A percentile compares a stretch with the other conserved stretches of the same genome.
phyloP scores from a whole-genome alignment of 2,888 invertebrate species.

The Folsomia manolachei region DNA sequence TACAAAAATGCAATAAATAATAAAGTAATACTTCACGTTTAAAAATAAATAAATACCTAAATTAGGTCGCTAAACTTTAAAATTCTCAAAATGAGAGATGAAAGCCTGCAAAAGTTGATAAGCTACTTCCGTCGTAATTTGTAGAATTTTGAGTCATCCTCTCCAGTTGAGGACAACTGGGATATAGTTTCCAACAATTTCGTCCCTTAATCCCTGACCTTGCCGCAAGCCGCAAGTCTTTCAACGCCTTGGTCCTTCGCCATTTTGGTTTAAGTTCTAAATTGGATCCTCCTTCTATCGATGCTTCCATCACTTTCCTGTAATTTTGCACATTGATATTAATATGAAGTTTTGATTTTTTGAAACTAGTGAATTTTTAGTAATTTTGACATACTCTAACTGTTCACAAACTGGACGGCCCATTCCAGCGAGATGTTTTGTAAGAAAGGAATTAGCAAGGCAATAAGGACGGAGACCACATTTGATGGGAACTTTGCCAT shows the following conservation, averaged over 20 bases:
- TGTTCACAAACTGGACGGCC: not conserved
- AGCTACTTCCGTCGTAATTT: too few species aligned
- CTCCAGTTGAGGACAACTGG: not conserved
- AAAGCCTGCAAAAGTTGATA: not conserved
- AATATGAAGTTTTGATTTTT: too few species aligned
- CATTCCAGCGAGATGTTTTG: not conserved
- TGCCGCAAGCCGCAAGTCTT: not conserved
- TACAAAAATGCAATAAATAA: too few species aligned
- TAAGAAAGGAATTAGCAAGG: not conserved
- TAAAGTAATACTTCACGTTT: too few species aligned
- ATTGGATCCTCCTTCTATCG: not conserved
- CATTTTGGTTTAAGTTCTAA: not conserved
- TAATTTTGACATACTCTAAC: not conserved
- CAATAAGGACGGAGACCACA: slow-evolving; percentile 2
- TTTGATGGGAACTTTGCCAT: not conserved
- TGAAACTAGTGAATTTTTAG: not conserved
- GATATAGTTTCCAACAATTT: not conserved
- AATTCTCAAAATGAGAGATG: too few species aligned
- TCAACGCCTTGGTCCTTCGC: not conserved
- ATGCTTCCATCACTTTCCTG: not conserved
- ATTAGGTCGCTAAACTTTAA: too few species aligned
- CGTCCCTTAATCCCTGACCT: slow-evolving; percentile 1
- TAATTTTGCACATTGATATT: not conserved
- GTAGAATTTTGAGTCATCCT: not conserved
- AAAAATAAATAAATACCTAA: too few species aligned